Base-by-base conservation (phyloP, 2,888 invertebrate species). In the Vanessa cardui region DNA sequence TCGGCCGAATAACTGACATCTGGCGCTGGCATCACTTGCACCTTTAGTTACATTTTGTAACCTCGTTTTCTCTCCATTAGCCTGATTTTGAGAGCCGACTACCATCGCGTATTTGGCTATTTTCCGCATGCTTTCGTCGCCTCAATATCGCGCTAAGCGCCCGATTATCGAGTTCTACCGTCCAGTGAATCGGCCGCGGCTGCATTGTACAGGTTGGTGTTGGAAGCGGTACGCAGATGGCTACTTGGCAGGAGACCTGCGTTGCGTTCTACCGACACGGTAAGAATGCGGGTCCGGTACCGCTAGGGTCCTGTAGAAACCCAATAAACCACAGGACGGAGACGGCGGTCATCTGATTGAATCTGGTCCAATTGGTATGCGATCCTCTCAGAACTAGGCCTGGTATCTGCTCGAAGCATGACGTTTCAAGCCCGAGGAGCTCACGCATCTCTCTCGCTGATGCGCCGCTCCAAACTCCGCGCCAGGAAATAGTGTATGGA, bases 401-500 rank as follows among this genome's bases (percentile, higher is more conserved):
- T 16, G 67, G 68, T 12, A 69, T 21, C 0, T 1, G 0, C 0
- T 56, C 49, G 0, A 71, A 56, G 0, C 54, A 7, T 2, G 26
- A 12, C 1, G 21, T 26, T 0, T 64, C 26, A 0, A 72, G 62
- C 64, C 71, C 71, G 0, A 73, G 50, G n/a, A 73, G 62, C 5
- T 7, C 6, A 12, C 56, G 59, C 45, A 70, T 31, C 21, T 73
- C 73, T 6, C 15, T 72, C 2, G 61, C 68, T 0, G 78, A 78
- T 0, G 70, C 60, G 0, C 45, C 63, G 44, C 76, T 76, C 72
- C 73, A 78, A 0, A 76, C 73, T 6, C 74, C 74, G 0, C 75
- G 72, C 75, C 78, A 76, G 4, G 76, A 76, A 3, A 76, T 3
- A 1, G 75, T 77, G 46, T 75, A 76, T 1, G 76, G 74, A 59